A percentile compares a stretch with the other conserved stretches of the same genome.
These are phyloP conservation scores for Perithous albicinctus DNA, from an alignment of 2,888 invertebrate genomes.

Conservation along the genomic window DNA sequence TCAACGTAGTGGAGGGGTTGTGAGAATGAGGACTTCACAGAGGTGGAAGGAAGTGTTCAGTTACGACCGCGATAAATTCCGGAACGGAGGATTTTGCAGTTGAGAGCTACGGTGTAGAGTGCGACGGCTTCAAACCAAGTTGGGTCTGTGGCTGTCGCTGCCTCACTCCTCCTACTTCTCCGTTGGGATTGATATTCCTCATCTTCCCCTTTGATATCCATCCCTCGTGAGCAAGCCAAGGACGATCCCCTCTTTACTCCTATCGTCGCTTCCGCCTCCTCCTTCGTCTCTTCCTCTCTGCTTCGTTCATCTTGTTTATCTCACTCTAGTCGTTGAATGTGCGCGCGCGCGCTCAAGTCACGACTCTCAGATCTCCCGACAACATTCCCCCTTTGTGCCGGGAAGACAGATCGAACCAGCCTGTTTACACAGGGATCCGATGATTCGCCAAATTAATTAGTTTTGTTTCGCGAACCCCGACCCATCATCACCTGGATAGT, in stretches of 20 bases:
- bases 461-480: constrained; percentile 69
- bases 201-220: constrained; percentile 83
- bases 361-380: constrained; percentile 57
- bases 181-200: constrained; percentile 83
- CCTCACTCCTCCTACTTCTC: constrained; percentile 48
- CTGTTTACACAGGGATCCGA: constrained; percentile 80
- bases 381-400: constrained; percentile 69
- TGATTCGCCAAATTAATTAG: constrained; percentile 81
- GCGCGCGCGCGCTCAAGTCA: constrained; percentile 50
- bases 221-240: constrained; percentile 70
- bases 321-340: constrained; percentile 55
- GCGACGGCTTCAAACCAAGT: constrained; percentile 66
- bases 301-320: constrained; percentile 51
- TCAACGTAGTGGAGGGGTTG: constrained; percentile 15
- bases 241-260: constrained; percentile 59
- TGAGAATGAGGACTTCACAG: constrained; percentile 41
- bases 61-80: constrained; percentile 81
- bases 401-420: constrained; percentile 80
- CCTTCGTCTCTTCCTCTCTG: constrained; percentile 28
- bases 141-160: constrained; percentile 74
- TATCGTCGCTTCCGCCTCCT: constrained; percentile 52
- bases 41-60: constrained; percentile 65
- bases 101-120: constrained; percentile 81
- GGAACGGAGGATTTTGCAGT: constrained; percentile 81
- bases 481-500: constrained; percentile 41